Percentiles rank a stretch among this genome's conserved stretches.
phyloP scores from a whole-genome alignment of 2,113 vertebrate species.

The Notechis scutatus region DNA sequence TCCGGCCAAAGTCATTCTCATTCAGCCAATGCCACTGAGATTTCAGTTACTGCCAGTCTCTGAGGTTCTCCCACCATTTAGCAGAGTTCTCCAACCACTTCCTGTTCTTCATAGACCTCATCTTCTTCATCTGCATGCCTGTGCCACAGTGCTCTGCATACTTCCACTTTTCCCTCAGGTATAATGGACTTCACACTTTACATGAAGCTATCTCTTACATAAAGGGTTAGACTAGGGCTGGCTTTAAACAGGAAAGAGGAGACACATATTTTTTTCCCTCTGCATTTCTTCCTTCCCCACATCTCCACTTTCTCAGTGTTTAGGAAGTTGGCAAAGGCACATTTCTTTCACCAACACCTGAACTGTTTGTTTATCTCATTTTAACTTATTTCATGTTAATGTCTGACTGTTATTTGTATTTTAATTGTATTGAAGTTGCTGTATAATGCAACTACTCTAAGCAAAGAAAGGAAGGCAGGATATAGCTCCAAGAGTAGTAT shows the following conservation, averaged over 20 bases:
- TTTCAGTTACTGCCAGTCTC: background rate
- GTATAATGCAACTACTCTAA: background rate
- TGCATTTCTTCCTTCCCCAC: background rate
- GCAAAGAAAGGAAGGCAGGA: background rate
- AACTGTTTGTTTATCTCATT: background rate
- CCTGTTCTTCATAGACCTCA: background rate
- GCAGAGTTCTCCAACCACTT: background rate
- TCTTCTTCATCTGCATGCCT: background rate
- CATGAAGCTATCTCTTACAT: background rate
- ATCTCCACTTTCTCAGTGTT: background rate
- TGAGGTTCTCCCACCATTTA: background rate
- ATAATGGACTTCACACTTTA: background rate
- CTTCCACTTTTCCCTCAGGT: background rate
- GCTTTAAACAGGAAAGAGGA: background rate
- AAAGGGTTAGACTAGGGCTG: background rate
- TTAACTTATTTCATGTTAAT: background rate
- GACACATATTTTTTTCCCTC: background rate
- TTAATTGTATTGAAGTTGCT: background rate
- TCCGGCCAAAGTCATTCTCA: background rate
- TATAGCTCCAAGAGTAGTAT: background rate
- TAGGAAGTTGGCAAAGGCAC: background rate
- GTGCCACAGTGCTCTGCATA: background rate
- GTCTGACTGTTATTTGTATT: background rate
- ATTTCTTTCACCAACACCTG: background rate
- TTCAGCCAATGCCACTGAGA: background rate